A percentile compares a stretch with the other conserved stretches of the same genome.
Evolutionary conservation across 1,140 invertebrate genomes (phyloP).

Genomic region (Drosophila malerkotliana): DNA sequence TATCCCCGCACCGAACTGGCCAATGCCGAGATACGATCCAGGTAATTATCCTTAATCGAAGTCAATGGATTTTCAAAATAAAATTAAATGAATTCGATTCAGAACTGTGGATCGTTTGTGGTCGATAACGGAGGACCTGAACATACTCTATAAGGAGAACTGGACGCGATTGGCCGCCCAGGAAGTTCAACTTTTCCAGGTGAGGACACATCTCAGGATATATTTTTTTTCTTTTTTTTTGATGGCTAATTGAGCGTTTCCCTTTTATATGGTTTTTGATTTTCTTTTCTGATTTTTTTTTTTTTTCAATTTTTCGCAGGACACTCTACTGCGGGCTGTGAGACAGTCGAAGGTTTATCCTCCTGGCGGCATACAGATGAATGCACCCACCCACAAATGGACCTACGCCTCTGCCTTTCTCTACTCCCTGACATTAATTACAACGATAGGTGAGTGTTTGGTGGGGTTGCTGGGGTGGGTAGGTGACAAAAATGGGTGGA

Average conservation of each 20-base stretch:
- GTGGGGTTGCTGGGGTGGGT: neutral
- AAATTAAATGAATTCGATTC: neutral
- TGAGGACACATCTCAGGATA: constrained; percentile 72
- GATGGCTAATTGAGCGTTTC: constrained; percentile 20
- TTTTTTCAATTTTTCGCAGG: constrained; percentile 48
- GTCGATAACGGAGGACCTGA: constrained; percentile 96
- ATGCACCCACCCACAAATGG: constrained; percentile 89
- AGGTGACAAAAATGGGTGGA: neutral
- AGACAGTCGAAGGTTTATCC: constrained; percentile 80
- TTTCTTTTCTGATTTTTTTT: constrained; percentile 3
- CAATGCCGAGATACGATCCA: constrained; percentile 84
- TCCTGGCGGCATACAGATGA: constrained; percentile 81
- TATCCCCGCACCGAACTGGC: constrained; percentile 85
- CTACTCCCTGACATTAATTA: constrained; percentile 97
- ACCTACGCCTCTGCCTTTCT: constrained; percentile 96
- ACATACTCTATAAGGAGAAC: constrained; percentile 97
- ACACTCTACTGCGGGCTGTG: constrained; percentile 84
- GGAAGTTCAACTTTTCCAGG: constrained; percentile 94
- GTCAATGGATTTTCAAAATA: neutral
- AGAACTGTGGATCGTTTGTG: constrained; percentile 92
- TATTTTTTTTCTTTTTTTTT: neutral
- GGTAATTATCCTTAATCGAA: constrained; percentile 53
- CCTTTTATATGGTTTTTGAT: neutral
- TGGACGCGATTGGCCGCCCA: constrained; percentile 94
- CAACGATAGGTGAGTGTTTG: constrained; percentile 93